Evolutionary conservation across 92 coral and sea anemone genomes (phyloP).

Genomic region (Micromussa lordhowensis): DNA sequence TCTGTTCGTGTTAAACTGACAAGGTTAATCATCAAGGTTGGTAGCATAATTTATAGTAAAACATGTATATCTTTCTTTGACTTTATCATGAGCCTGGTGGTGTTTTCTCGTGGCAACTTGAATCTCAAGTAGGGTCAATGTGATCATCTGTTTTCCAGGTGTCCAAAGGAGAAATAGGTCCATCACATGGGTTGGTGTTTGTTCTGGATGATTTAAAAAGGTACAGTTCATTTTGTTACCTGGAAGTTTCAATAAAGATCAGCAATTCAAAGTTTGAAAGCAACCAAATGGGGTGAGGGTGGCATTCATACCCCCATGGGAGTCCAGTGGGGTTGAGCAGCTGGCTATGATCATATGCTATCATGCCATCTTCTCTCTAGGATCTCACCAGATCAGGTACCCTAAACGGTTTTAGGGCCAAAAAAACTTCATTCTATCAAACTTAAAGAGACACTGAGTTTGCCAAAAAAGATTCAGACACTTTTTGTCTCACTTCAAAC

Average conservation of each 20-base stretch:
- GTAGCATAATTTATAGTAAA: not conserved
- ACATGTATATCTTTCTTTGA: not conserved
- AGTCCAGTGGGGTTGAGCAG: too few species aligned
- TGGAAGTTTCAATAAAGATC: too few species aligned
- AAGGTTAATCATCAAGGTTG: slow-evolving; percentile 86
- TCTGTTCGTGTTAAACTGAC: slow-evolving; percentile 90
- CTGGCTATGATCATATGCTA: not conserved
- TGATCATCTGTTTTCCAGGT: slow-evolving; percentile 56
- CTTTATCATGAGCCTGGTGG: not conserved
- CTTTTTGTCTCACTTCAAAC: too few species aligned
- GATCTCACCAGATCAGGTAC: not conserved
- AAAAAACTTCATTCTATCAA: too few species aligned
- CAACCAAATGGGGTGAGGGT: too few species aligned
- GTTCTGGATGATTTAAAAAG: slow-evolving; percentile 87
- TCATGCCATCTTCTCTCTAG: not conserved
- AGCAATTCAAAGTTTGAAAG: too few species aligned
- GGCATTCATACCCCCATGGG: too few species aligned
- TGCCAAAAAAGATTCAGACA: too few species aligned
- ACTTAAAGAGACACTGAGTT: too few species aligned
- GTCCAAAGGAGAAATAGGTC: slow-evolving; percentile 91
- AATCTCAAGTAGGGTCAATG: not conserved
- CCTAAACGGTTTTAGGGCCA: too few species aligned
- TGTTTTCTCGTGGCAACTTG: not conserved
- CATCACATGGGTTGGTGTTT: slow-evolving; percentile 91
- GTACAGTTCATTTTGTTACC: slow-evolving; percentile 23